Evolutionary conservation across 2,797 vertebrate species (phyloP).

Genomic region (Pipistrellus pipistrellus): DNA sequence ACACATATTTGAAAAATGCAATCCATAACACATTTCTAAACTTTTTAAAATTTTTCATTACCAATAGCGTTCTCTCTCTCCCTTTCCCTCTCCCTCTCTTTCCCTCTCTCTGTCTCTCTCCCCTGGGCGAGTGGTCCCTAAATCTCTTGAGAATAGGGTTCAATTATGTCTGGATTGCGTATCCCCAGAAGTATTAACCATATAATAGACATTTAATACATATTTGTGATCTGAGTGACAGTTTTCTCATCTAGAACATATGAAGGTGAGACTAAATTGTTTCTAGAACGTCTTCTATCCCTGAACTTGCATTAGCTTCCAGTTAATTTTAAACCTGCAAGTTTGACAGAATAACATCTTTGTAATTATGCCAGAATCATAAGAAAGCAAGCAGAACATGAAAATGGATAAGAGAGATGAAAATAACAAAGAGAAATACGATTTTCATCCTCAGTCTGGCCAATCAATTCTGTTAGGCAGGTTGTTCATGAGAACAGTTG

Average conservation of each 20-base stretch:
- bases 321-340: neutral
- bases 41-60: neutral
- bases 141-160: neutral
- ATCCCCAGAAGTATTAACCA: neutral
- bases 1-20: conserved; percentile 23
- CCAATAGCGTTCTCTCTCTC: neutral
- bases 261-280: neutral
- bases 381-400: conserved; percentile 9
- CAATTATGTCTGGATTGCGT: neutral
- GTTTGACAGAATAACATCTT: neutral
- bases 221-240: neutral
- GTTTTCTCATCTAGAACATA: conserved; percentile 4
- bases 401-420: neutral
- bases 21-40: neutral
- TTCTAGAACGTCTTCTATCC: neutral
- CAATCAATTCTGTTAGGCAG: neutral
- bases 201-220: neutral
- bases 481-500: neutral
- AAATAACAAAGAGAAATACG: neutral
- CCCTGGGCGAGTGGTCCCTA: too few species aligned
- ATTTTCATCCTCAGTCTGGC: neutral
- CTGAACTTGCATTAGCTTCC: neutral
- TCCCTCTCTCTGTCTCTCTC: too few species aligned
- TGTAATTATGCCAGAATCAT: neutral
- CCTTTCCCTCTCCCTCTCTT: too few species aligned